These are phyloP conservation scores for Palythoa caribaeorum DNA, from an alignment of 92 coral and sea anemone genomes.

Conservation along the genomic window DNA sequence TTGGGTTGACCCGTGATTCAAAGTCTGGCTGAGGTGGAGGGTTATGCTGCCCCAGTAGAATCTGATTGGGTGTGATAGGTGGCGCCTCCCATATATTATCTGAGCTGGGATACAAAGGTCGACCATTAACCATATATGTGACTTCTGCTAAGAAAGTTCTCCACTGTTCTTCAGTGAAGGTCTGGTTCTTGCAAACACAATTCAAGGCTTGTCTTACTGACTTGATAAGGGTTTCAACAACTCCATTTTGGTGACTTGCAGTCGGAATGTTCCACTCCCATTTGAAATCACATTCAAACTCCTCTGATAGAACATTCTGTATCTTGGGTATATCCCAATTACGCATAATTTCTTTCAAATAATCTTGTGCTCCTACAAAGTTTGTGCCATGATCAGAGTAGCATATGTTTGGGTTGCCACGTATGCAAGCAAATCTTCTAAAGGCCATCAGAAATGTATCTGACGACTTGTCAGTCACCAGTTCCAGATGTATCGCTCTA, in stretches of 20 bases:
- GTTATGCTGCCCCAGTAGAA: constrained; percentile 61
- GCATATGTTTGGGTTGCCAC: constrained; percentile 69
- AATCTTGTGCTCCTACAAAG: constrained; percentile 73
- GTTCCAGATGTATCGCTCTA: constrained; percentile 66
- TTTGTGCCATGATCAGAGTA: constrained; percentile 74
- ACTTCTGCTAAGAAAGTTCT: constrained; percentile 62
- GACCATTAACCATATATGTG: constrained; percentile 62
- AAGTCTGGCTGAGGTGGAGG: constrained; percentile 47
- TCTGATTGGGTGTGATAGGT: constrained; percentile 55
- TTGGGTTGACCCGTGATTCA: constrained; percentile 50
- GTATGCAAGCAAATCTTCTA: constrained; percentile 66
- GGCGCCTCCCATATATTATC: constrained; percentile 64
- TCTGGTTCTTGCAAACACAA: constrained; percentile 67
- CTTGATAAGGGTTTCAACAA: constrained; percentile 62
- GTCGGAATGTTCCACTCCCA: constrained; percentile 75
- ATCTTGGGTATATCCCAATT: constrained; percentile 67
- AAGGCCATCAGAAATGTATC: constrained; percentile 73
- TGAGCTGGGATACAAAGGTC: constrained; percentile 75
- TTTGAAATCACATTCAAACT: constrained; percentile 70
- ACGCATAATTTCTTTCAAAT: constrained; percentile 60
- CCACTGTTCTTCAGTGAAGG: constrained; percentile 80
- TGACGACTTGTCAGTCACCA: constrained; percentile 61
- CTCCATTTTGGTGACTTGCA: constrained; percentile 82
- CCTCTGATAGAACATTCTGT: constrained; percentile 54
- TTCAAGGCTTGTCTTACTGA: constrained; percentile 77